phyloP scores from a whole-genome alignment of 2,888 invertebrate species.

The Mactromeris polynyma region DNA sequence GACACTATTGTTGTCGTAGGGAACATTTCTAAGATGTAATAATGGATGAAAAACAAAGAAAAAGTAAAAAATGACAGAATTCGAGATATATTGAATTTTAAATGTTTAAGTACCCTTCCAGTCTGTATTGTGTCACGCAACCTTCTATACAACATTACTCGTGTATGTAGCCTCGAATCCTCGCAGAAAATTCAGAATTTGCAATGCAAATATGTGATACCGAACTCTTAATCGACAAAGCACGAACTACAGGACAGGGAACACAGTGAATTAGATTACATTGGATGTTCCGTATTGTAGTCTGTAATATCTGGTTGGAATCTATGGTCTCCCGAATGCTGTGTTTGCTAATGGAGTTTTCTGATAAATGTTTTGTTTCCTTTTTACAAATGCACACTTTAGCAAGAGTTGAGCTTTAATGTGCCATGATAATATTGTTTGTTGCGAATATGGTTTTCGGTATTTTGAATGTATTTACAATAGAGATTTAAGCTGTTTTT shows the following conservation, averaged over 20 bases:
- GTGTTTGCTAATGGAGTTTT: background rate
- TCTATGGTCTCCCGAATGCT: background rate
- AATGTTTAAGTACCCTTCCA: background rate
- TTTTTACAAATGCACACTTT: background rate
- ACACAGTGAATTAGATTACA: background rate
- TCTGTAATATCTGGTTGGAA: background rate
- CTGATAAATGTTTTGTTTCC: background rate
- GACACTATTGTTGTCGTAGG: background rate
- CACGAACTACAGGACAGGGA: background rate
- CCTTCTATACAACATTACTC: background rate
- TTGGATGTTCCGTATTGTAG: background rate
- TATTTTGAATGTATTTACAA: no score
- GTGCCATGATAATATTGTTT: background rate
- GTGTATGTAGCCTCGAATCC: background rate
- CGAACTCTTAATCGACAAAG: background rate
- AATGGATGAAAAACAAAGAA: background rate
- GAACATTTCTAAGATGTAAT: no score
- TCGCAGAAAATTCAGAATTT: background rate
- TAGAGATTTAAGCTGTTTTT: no score
- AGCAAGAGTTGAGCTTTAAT: background rate
- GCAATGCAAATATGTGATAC: conserved; percentile 12
- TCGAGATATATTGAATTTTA: background rate
- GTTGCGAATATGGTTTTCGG: no score
- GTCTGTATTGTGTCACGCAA: background rate
- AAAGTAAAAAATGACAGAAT: background rate